These are phyloP conservation scores for Hepsetus odoe DNA, from an alignment of 2,113 vertebrate species.

Conservation along the genomic window DNA sequence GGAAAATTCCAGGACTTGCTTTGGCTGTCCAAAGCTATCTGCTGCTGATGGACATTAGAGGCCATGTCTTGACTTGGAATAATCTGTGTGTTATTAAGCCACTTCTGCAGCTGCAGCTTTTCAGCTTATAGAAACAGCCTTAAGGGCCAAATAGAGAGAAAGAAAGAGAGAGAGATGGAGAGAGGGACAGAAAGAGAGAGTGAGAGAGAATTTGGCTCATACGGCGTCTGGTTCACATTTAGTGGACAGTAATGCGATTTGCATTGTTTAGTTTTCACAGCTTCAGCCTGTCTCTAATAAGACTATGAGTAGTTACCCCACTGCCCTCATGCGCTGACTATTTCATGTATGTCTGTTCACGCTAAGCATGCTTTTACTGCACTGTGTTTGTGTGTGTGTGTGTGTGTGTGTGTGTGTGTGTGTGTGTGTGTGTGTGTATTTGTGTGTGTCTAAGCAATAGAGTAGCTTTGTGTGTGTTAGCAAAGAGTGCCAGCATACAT, in stretches of 20 bases:
- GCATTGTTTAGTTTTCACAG: conserved; percentile 81
- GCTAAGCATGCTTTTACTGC: neutral
- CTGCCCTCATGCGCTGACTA: neutral
- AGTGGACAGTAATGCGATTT: conserved; percentile 78
- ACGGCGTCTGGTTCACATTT: conserved; percentile 76
- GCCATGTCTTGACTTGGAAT: conserved; percentile 30
- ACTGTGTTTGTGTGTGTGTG: neutral
- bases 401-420: neutral
- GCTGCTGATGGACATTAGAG: conserved; percentile 18
- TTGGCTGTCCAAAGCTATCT: conserved; percentile 33
- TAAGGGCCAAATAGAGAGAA: conserved; percentile 28
- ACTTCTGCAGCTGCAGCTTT: conserved; percentile 50
- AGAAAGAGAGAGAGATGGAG: conserved; percentile 17
- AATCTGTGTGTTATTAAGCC: conserved; percentile 41
- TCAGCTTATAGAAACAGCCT: conserved; percentile 55
- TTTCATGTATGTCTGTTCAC: conserved; percentile 17
- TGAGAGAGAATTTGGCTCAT: conserved; percentile 48
- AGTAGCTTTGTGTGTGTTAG: neutral
- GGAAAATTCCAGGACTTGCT: neutral
- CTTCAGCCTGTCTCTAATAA: conserved; percentile 69
- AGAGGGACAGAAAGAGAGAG: conserved; percentile 18
- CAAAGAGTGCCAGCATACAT: neutral
- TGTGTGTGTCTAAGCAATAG: conserved; percentile 4
- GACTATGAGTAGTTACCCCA: conserved; percentile 35
- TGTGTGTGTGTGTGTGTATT: conserved; percentile 5